Evolutionary conservation across 2,888 invertebrate species (phyloP), one percentile per base, ranked within the genome.

Genomic region (Polydrusus pterygomalis): DNA sequence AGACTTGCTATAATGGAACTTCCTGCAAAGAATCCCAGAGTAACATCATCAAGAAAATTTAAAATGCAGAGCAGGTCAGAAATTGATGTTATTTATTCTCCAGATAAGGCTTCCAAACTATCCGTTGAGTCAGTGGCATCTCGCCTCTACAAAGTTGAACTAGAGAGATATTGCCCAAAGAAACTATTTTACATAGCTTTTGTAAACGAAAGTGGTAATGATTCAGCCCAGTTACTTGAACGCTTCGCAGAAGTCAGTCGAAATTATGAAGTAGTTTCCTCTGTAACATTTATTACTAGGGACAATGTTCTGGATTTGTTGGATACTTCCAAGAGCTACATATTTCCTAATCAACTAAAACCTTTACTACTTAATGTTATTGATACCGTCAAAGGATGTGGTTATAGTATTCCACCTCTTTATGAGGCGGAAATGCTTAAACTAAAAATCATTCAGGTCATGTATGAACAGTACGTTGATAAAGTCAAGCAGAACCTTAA

Each of bases 391-490:
- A 72, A 64, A 34, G 1, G 15, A 10, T 49, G 25, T 43, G 13
- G 1, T n/a, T 38, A 62, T 25, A 25, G 34, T 34, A 60, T 68
- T 10, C 47, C 65, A 6, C 15, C 70, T 5, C 17, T 49, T 20
- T 51, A 77, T 49, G 56, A 82, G 63, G 81, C 82, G 1, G 63
- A 79, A 34, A 62, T 82, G 5, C 69, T 82, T 10, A 84, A 84
- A 80, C 65, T 83, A 6, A 83, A 83, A 78, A 75, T 84, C 6
- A 79, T 83, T 45, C 80, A 84, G 65, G 75, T 78, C 0, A 83
- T 84, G 84, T 82, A 83, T 70, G 58, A 77, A 25, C 81, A 79
- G 30, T 83, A 81, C 47, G 75, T 67, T 7, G 69, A 73, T 20
- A 78, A 79, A 70, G 78, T 83, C 0, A 76, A 73, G 25, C 77